These are phyloP conservation scores for Sweltsa coloradensis DNA, from an alignment of 1,140 invertebrate genomes.

Conservation along the genomic window DNA sequence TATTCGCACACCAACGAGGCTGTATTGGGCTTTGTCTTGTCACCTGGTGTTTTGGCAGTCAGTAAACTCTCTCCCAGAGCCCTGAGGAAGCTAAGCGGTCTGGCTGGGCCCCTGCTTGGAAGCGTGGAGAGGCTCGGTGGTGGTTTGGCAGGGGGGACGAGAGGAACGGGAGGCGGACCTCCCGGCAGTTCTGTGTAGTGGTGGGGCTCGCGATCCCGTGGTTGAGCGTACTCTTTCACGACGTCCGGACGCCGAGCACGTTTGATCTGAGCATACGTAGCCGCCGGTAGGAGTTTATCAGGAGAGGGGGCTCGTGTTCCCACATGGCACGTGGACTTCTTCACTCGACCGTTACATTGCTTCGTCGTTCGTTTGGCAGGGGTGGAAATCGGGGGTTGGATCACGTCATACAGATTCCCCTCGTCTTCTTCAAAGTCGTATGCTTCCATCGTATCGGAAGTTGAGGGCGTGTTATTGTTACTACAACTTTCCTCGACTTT, in stretches of 20 bases:
- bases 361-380: conserved; percentile 20
- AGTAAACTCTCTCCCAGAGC: conserved; percentile 29
- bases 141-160: conserved; percentile 16
- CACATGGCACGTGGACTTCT: conserved; percentile 20
- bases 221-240: conserved; percentile 38
- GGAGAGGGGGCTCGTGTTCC: conserved; percentile 46
- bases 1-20: conserved; percentile 51
- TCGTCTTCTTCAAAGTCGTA: conserved; percentile 8
- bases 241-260: conserved; percentile 20
- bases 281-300: conserved; percentile 39
- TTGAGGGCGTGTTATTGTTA: conserved; percentile 35
- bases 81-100: conserved; percentile 30
- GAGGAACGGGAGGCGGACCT: conserved; percentile 22
- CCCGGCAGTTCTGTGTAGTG: conserved; percentile 36
- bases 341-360: no score
- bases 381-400: conserved; percentile 17
- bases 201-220: conserved; percentile 33
- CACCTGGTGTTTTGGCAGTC: conserved; percentile 25
- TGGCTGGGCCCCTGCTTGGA: conserved; percentile 16
- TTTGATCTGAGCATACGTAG: conserved; percentile 1
- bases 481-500: conserved; percentile 59
- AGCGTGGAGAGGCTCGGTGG: conserved; percentile 9
- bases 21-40: conserved; percentile 26
- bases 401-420: conserved; percentile 17
- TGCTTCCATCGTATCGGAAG: not conserved